These are phyloP conservation scores for Corydoras sp. DNA, from an alignment of 2,113 vertebrate species.

Conservation along the genomic window DNA sequence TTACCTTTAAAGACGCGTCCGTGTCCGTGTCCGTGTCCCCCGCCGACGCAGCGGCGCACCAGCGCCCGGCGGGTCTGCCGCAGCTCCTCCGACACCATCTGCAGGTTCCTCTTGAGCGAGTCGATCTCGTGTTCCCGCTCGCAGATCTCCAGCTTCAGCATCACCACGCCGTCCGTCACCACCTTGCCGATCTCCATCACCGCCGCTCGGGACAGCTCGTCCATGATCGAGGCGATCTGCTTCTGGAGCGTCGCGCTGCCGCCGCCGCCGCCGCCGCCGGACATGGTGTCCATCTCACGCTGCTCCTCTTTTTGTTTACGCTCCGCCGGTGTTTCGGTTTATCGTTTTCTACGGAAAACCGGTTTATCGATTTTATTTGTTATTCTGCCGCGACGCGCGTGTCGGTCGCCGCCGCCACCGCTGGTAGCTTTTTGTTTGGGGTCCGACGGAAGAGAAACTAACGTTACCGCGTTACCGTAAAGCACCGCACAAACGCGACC, in stretches of 20 bases:
- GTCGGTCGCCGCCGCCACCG: too few relatives aligned
- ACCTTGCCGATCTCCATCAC: constrained; percentile 46
- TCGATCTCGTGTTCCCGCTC: constrained; percentile 45
- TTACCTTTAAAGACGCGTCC: not conserved
- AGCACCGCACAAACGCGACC: too few relatives aligned
- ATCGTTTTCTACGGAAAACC: too few relatives aligned
- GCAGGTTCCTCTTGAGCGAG: constrained; percentile 29
- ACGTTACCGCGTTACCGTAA: too few relatives aligned
- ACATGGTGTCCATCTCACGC: constrained; percentile 33
- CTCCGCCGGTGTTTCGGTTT: too few relatives aligned
- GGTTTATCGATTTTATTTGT: too few relatives aligned
- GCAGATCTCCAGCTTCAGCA: constrained; percentile 42
- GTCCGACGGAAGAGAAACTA: too few relatives aligned
- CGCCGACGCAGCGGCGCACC: constrained; percentile 20
- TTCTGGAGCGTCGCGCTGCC: constrained; percentile 28
- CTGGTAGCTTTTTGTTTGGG: too few relatives aligned
- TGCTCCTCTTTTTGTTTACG: not conserved
- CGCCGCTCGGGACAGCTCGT: constrained; percentile 45
- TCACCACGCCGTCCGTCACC: constrained; percentile 42
- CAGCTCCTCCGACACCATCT: constrained; percentile 30
- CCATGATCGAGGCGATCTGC: constrained; percentile 45
- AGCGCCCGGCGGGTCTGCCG: constrained; percentile 25
- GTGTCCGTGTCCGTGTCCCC: too few relatives aligned
- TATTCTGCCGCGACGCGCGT: too few relatives aligned
- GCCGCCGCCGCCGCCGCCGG: constrained; percentile 10